A percentile compares a stretch with the other conserved stretches of the same genome.
These are phyloP conservation scores for Osedax frankpressi DNA, from an alignment of 2,888 invertebrate genomes.

Conservation along the genomic window DNA sequence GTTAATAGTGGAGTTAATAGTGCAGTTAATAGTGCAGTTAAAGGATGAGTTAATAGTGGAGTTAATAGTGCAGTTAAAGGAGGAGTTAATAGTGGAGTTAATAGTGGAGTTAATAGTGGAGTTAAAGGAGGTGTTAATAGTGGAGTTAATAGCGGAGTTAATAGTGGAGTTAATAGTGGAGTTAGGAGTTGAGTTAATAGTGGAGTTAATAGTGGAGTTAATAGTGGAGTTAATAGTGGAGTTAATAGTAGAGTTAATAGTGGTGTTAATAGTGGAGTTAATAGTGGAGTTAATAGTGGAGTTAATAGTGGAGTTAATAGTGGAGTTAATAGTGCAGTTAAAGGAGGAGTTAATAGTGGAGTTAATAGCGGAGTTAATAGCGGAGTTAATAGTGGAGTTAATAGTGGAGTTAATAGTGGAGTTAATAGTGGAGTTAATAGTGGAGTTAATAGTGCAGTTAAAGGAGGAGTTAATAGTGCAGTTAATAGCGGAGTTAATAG, in stretches of 20 bases:
- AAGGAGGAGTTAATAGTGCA: constrained; percentile 9
- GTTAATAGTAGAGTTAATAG: constrained; percentile 15
- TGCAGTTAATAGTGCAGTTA: constrained; percentile 6
- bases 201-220: constrained; percentile 10
- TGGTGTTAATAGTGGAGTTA: constrained; percentile 15
- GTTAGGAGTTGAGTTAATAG: constrained; percentile 10
- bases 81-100: constrained; percentile 5
- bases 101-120: constrained; percentile 8
- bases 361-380: constrained; percentile 9
- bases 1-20: constrained; percentile 9
- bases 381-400: constrained; percentile 4
- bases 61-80: constrained; percentile 9
- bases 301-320: constrained; percentile 9
- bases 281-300: constrained; percentile 11
- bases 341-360: constrained; percentile 12
- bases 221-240: constrained; percentile 15
- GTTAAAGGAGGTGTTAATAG: constrained; percentile 7
- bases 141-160: constrained; percentile 9
- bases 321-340: constrained; percentile 8
- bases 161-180: constrained; percentile 6
- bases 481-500: constrained; percentile 2
- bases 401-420: constrained; percentile 12
- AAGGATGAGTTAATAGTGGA: constrained; percentile 9
- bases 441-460: background rate
- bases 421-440: background rate